Conservation (phyloP, 2,797 vertebrate species). For the Craterocephalus amniculus region DNA sequence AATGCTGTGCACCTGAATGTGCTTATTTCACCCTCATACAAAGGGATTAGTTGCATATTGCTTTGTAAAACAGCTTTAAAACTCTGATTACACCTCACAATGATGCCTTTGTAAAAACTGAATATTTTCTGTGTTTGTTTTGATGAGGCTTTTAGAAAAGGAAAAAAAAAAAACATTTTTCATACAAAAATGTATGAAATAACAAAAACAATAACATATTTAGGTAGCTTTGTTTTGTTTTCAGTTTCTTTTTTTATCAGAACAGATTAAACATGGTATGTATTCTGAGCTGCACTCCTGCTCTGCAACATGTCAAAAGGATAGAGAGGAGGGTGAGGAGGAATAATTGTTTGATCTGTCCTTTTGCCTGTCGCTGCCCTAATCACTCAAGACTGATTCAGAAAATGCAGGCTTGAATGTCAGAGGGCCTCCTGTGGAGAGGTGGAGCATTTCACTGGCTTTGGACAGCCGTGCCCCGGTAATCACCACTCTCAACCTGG, state of each 20-base stretch:
- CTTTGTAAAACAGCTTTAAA: conserved; percentile 42
- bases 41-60: conserved; percentile 59
- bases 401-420: conserved; percentile 99
- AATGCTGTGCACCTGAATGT: conserved; percentile 45
- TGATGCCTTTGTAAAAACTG: neutral
- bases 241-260: conserved; percentile 39
- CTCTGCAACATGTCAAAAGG: conserved; percentile 77
- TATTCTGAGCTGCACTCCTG: conserved; percentile 54
- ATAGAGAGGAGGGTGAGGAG: conserved; percentile 79
- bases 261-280: conserved; percentile 54
- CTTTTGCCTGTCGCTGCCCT: conserved; percentile 93
- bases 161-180: conserved; percentile 17
- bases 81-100: conserved; percentile 9
- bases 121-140: neutral
- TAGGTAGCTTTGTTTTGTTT: too few species aligned
- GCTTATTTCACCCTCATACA: conserved; percentile 55
- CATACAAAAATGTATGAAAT: neutral
- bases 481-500: conserved; percentile 98
- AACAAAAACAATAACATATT: too few species aligned
- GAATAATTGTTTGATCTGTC: conserved; percentile 99
- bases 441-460: conserved; percentile 94
- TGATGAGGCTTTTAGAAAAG: conserved; percentile 17
- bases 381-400: conserved; percentile 99
- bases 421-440: conserved; percentile 98
- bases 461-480: conserved; percentile 92